These are phyloP conservation scores for Drosophila glabriapex DNA, from an alignment of 2,888 invertebrate genomes.

Conservation along the genomic window DNA sequence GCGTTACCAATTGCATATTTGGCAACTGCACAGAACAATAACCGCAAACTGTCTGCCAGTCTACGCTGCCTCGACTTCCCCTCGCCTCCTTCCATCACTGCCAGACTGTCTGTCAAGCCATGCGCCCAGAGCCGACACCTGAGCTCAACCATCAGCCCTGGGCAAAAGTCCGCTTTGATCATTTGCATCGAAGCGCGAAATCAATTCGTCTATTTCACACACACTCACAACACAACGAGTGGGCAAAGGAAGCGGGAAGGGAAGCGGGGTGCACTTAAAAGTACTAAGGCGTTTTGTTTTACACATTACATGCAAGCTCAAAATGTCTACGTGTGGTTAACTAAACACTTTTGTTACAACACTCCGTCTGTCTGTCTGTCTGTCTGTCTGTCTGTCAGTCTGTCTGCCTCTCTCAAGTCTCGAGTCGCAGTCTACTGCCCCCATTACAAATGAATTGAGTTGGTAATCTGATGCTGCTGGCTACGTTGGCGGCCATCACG, in stretches of 20 bases:
- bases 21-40: slow-evolving; percentile 44
- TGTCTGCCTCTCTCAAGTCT: slow-evolving; percentile 24
- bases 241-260: not conserved
- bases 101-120: slow-evolving; percentile 46
- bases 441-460: slow-evolving; percentile 62
- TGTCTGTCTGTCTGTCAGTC: slow-evolving; percentile 10
- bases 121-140: slow-evolving; percentile 47
- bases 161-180: slow-evolving; percentile 69
- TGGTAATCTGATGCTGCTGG: slow-evolving; percentile 67
- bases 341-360: slow-evolving; percentile 60
- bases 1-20: slow-evolving; percentile 39
- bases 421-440: slow-evolving; percentile 50
- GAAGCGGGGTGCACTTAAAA: slow-evolving; percentile 14
- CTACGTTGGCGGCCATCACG: slow-evolving; percentile 52
- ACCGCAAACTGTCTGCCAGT: slow-evolving; percentile 52
- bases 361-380: slow-evolving; percentile 16
- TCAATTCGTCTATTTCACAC: slow-evolving; percentile 77
- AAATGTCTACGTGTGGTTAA: slow-evolving; percentile 57
- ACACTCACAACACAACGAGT: slow-evolving; percentile 33
- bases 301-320: slow-evolving; percentile 63
- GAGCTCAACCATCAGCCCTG: slow-evolving; percentile 43
- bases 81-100: not conserved
- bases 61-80: not conserved
- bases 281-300: slow-evolving; percentile 69
- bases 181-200: slow-evolving; percentile 77